A percentile compares a stretch with the other conserved stretches of the same genome.
These are phyloP conservation scores for Palythoa heliodiscus DNA, from an alignment of 92 coral and sea anemone species.

Conservation along the genomic window DNA sequence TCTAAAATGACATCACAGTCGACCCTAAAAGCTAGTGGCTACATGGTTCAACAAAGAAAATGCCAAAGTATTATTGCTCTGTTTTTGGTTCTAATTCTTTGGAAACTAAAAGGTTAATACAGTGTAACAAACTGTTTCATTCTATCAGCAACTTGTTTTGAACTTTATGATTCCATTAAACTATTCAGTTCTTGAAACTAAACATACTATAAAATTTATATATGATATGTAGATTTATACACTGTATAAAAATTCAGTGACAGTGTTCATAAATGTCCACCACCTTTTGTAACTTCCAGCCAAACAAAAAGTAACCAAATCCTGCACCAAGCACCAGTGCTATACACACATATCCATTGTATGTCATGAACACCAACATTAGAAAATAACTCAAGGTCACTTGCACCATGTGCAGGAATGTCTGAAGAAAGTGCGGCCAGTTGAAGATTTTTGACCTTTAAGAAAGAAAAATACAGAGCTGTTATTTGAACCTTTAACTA, in stretches of 20 bases:
- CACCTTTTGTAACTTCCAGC: constrained; percentile 86
- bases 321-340: constrained; percentile 94
- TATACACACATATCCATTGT: constrained; percentile 91
- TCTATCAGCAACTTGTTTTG: no score
- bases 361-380: constrained; percentile 98
- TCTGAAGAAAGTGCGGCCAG: constrained; percentile 87
- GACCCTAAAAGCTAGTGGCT: no score
- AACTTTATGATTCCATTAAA: no score
- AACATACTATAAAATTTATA: no score
- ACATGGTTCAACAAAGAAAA: no score
- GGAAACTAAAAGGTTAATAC: no score
- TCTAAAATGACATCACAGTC: no score
- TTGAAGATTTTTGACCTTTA: constrained; percentile 76
- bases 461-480: neutral
- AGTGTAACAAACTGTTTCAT: no score
- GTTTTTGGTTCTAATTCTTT: no score
- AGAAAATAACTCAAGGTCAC: constrained; percentile 92
- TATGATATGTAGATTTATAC: no score
- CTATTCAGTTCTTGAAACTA: no score
- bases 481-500: neutral
- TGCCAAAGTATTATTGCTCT: no score
- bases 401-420: constrained; percentile 83
- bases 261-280: constrained; percentile 98
- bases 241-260: constrained; percentile 56
- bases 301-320: constrained; percentile 88